Evolutionary conservation across 2,888 invertebrate species (phyloP).

Genomic region (Trichacis sp.): DNA sequence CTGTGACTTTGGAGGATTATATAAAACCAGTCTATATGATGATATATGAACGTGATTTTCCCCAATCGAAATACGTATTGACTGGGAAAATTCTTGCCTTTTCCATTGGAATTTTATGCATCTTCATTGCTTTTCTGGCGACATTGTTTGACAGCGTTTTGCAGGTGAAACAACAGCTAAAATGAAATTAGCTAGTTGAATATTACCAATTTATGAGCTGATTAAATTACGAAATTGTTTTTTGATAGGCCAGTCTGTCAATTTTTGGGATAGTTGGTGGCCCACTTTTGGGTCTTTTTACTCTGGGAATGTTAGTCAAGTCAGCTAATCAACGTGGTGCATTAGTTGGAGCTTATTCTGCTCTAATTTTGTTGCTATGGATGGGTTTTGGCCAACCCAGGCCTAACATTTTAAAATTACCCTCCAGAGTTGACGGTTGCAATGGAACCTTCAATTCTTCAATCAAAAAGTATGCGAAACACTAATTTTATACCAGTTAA

Average conservation of each 20-base stretch:
- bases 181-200: too few species aligned
- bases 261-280: conserved; percentile 91
- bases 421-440: conserved; percentile 74
- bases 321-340: conserved; percentile 81
- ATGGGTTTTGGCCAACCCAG: conserved; percentile 87
- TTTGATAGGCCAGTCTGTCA: conserved; percentile 76
- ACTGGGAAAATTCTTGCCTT: conserved; percentile 76
- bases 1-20: conserved; percentile 91
- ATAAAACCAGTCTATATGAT: conserved; percentile 70
- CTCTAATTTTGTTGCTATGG: conserved; percentile 81
- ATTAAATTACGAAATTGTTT: too few species aligned
- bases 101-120: conserved; percentile 79
- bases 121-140: conserved; percentile 86
- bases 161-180: too few species aligned
- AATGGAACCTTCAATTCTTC: conserved; percentile 2
- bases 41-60: conserved; percentile 48
- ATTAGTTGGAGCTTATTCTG: conserved; percentile 74
- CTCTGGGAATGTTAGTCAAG: conserved; percentile 86
- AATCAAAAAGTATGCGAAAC: neutral
- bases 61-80: conserved; percentile 43
- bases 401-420: conserved; percentile 72
- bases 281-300: conserved; percentile 87
- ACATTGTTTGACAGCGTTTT: conserved; percentile 87
- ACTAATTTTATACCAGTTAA: too few species aligned
- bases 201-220: too few species aligned